Evolutionary conservation across 2,797 vertebrate genomes (phyloP).

Genomic region (Falco biarmicus): DNA sequence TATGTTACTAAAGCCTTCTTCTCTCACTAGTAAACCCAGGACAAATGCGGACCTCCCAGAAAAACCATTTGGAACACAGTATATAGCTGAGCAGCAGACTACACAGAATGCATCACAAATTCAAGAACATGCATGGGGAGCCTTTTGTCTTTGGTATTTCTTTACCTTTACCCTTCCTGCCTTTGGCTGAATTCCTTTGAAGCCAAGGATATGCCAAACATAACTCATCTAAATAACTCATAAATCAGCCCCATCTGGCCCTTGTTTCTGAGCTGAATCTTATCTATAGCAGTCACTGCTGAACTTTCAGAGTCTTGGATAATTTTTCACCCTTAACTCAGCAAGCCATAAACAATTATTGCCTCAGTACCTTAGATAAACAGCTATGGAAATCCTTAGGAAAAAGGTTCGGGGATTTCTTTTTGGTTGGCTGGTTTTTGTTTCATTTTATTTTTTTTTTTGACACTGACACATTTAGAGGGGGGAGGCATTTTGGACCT

Average conservation of each 20-base stretch:
- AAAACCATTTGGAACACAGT: neutral
- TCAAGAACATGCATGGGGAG: neutral
- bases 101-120: neutral
- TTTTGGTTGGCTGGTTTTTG: neutral
- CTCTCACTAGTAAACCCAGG: neutral
- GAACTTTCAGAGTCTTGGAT: neutral
- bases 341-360: neutral
- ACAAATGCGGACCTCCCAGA: neutral
- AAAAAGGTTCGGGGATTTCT: neutral
- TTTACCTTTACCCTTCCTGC: neutral
- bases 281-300: neutral
- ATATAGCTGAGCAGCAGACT: neutral
- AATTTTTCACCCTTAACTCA: constrained; percentile 14
- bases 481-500: neutral
- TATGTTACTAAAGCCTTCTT: neutral
- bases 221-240: neutral
- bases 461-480: neutral
- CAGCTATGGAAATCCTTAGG: neutral
- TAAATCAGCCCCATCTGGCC: neutral
- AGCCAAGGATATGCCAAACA: neutral
- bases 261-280: neutral
- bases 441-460: neutral
- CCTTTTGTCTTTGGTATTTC: neutral
- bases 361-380: neutral
- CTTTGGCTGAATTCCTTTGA: constrained; percentile 23